A percentile compares a stretch with the other conserved stretches of the same genome.
phyloP scores from a whole-genome alignment of 2,113 vertebrate species.

The Echinops telfairi region DNA sequence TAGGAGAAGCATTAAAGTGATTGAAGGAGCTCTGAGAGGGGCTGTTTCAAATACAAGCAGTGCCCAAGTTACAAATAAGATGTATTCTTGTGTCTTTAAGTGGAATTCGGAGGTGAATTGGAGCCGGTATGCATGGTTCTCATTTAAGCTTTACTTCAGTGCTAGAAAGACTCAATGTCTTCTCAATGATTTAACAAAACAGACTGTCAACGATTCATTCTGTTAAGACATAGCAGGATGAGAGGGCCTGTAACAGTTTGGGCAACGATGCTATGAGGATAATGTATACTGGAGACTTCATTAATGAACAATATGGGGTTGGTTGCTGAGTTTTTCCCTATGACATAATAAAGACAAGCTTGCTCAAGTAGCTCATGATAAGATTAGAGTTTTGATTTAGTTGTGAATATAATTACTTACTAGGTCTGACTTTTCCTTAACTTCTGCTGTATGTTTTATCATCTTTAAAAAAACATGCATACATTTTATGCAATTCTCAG shows the following conservation, averaged over 20 bases:
- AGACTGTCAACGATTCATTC: neutral
- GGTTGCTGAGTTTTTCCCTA: neutral
- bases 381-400: neutral
- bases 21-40: too few species aligned
- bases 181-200: neutral
- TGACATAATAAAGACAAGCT: neutral
- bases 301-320: neutral
- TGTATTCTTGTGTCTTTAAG: too few species aligned
- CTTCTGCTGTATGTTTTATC: neutral
- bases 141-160: too few species aligned
- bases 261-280: neutral
- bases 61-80: too few species aligned
- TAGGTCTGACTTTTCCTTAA: neutral
- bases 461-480: neutral
- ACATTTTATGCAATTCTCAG: slow-evolving; percentile 4
- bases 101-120: too few species aligned
- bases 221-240: neutral
- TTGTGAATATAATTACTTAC: neutral
- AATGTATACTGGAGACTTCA: neutral
- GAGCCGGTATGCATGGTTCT: too few species aligned
- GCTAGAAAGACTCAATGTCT: too few species aligned
- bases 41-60: too few species aligned
- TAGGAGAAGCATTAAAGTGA: too few species aligned
- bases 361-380: neutral
- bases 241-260: neutral